Percentiles rank a stretch among this genome's conserved stretches.
phyloP scores from a whole-genome alignment of 2,113 vertebrate species.

The Lichenostomus cassidix region DNA sequence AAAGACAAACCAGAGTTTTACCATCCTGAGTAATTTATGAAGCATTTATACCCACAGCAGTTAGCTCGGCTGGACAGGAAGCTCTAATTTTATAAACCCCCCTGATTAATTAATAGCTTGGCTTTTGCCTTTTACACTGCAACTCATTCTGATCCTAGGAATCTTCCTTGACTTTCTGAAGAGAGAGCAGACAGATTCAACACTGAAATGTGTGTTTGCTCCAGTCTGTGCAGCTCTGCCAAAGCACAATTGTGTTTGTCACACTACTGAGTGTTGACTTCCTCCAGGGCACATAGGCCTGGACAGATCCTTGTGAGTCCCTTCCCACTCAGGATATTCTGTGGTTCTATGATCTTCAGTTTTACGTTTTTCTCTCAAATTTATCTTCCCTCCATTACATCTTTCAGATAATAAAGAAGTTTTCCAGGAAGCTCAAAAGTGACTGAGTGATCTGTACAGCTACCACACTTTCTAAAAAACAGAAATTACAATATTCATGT shows the following conservation, averaged over 20 bases:
- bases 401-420: background rate
- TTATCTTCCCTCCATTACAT: background rate
- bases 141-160: background rate
- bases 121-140: background rate
- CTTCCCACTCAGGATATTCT: background rate
- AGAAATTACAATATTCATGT: background rate
- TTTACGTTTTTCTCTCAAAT: background rate
- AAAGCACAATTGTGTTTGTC: too few relatives aligned
- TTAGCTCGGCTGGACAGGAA: constrained; percentile 28
- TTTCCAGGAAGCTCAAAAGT: background rate
- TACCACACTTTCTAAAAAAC: background rate
- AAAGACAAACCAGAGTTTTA: constrained; percentile 33
- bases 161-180: background rate
- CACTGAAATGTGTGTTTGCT: background rate
- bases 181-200: accelerated
- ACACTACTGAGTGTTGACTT: background rate
- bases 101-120: background rate
- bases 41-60: constrained; percentile 37
- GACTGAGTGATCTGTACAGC: background rate
- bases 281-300: background rate
- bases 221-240: background rate
- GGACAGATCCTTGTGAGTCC: background rate
- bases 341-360: background rate
- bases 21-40: constrained; percentile 42
- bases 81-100: constrained; percentile 28